These are phyloP conservation scores for Oscheius sp. DNA, from an alignment of 2,888 invertebrate genomes.

Conservation along the genomic window DNA sequence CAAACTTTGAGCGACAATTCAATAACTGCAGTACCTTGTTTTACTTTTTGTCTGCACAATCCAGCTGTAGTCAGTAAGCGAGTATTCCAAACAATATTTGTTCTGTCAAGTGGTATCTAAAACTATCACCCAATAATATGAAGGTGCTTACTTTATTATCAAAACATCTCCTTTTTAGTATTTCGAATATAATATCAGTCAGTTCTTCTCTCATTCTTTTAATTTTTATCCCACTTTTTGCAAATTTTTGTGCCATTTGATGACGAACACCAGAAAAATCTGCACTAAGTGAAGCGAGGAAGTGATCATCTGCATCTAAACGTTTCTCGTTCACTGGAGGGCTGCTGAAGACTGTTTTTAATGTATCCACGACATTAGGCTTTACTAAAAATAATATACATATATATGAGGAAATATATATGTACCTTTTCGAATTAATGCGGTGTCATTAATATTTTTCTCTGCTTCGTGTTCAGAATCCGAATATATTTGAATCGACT, in stretches of 20 bases:
- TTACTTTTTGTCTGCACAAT: conserved; percentile 72
- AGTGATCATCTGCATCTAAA: conserved; percentile 38
- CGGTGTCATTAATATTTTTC: neutral
- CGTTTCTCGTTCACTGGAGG: conserved; percentile 4
- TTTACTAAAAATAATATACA: neutral
- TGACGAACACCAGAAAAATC: conserved; percentile 37
- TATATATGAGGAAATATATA: neutral
- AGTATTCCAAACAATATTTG: conserved; percentile 83
- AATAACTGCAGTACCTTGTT: conserved; percentile 75
- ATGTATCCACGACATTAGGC: neutral
- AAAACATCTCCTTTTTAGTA: conserved; percentile 37
- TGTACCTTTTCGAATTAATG: neutral
- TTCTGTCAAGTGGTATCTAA: conserved; percentile 76
- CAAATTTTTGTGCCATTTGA: conserved; percentile 26
- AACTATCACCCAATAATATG: neutral
- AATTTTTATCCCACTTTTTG: conserved; percentile 13
- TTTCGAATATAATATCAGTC: conserved; percentile 32
- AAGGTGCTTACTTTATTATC: conserved; percentile 16
- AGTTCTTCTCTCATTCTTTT: conserved; percentile 22
- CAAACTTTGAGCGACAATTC: conserved; percentile 84
- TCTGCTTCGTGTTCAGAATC: neutral
- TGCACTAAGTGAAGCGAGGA: conserved; percentile 39
- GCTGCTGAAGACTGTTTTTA: neutral
- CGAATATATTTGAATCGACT: neutral
- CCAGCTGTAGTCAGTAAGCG: conserved; percentile 86